These are phyloP conservation scores for Sylvia borin DNA, from an alignment of 2,797 vertebrate genomes.

Conservation along the genomic window DNA sequence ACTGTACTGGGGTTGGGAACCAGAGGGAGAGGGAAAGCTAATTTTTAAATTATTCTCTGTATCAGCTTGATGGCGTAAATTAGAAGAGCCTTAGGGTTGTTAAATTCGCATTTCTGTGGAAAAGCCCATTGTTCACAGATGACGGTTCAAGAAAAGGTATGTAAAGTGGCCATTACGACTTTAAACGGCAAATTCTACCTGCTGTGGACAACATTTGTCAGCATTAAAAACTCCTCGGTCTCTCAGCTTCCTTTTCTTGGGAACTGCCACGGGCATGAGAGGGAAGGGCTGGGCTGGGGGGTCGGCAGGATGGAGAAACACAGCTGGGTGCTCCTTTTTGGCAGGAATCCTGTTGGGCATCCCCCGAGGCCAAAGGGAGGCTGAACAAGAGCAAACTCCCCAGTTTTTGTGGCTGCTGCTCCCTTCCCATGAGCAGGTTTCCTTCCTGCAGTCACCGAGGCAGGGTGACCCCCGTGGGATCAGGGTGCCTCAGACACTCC, in stretches of 20 bases:
- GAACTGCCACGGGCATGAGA: neutral
- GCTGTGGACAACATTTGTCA: slow-evolving; percentile 18
- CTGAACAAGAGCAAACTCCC: neutral
- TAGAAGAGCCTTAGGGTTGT: slow-evolving; percentile 11
- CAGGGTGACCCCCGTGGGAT: neutral
- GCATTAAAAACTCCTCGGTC: neutral
- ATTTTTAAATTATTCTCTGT: neutral
- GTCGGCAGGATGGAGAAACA: neutral
- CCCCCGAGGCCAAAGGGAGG: fast-evolving
- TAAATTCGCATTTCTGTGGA: slow-evolving; percentile 1
- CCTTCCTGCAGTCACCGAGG: fast-evolving
- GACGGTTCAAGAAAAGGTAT: neutral
- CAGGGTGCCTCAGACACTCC: neutral
- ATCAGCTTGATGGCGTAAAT: neutral
- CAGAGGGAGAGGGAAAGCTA: neutral
- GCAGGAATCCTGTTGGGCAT: neutral
- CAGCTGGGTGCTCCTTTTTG: neutral
- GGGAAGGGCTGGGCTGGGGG: neutral
- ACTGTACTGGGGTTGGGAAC: neutral
- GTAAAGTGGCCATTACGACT: neutral
- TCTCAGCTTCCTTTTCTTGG: neutral
- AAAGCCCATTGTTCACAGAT: slow-evolving; percentile 15
- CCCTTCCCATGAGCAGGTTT: neutral
- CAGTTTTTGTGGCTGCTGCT: fast-evolving
- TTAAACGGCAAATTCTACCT: slow-evolving; percentile 3